These are phyloP conservation scores for Larimichthys polyactis DNA, from an alignment of 2,113 vertebrate species.

Conservation along the genomic window DNA sequence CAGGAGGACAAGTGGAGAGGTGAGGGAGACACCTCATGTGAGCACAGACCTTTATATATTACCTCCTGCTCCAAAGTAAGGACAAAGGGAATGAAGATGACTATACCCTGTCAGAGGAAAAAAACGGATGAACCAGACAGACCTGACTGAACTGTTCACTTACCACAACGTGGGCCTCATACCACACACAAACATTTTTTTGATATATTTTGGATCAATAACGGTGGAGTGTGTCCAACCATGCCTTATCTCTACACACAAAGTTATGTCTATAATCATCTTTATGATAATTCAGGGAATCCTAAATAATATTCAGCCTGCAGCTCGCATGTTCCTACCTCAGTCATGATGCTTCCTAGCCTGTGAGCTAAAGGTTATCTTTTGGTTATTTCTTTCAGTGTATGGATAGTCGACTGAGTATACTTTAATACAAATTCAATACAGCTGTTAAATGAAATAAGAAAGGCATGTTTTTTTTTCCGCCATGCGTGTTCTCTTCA, in stretches of 20 bases:
- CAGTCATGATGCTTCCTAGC: neutral
- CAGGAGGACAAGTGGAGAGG: constrained; percentile 74
- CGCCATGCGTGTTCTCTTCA: neutral
- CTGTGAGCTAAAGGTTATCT: neutral
- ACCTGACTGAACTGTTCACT: constrained; percentile 76
- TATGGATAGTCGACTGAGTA: neutral
- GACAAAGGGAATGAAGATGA: constrained; percentile 91
- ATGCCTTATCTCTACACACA: constrained; percentile 27
- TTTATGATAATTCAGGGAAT: neutral
- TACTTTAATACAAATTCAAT: constrained; percentile 2
- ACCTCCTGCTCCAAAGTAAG: constrained; percentile 82
- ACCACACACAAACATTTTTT: constrained; percentile 67
- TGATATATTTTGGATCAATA: constrained; percentile 50
- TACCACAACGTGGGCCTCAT: constrained; percentile 74
- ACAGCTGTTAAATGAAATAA: neutral
- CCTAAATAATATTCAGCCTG: neutral
- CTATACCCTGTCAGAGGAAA: constrained; percentile 78
- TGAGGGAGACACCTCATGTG: constrained; percentile 74
- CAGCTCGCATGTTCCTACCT: neutral
- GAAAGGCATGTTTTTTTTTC: neutral
- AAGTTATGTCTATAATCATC: constrained; percentile 8
- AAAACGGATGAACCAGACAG: constrained; percentile 79
- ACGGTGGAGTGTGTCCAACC: constrained; percentile 24
- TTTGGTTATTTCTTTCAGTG: neutral
- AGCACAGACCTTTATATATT: constrained; percentile 80